Base-by-base conservation (phyloP, 2,113 vertebrate genomes). In the Stigmatopora nigra region DNA sequence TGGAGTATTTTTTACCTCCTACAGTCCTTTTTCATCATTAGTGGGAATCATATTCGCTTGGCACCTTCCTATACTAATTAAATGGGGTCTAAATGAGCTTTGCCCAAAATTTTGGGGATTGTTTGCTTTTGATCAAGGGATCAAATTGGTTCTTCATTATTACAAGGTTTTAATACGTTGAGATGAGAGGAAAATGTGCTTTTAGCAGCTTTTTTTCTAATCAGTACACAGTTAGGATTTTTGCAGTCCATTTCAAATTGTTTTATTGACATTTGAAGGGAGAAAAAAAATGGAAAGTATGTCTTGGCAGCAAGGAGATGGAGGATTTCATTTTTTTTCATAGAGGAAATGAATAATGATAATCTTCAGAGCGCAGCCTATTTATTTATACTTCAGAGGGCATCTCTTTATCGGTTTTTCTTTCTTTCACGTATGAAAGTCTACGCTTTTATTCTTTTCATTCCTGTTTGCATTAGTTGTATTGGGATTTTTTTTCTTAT, bases 101-200 rank as follows among this genome's bases (percentile, higher is more conserved):
- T 82, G 81, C 78, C 73, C 71, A 73, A 70, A 78, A 76, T 70
- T 73, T 76, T 56, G 38, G 38, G 64, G 77, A 82, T 79, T 83
- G 81, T 83, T 90, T 84, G 83, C 84, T 79, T 88, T 87, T 86
- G 60, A 79, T 69, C 78, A 52, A 49, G 68, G 81, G 79, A 88
- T 87, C 84, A 88, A 87, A 89, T 87, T 86, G 82, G 78, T 86
- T 90, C 84, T 79, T 76, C 76, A 85, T 85, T 78, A 87, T 74
- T 20, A 63, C 76, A 69, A 70, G 81, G 67, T 77, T 75, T 82
- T 83, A 78, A 79, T 78, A 82, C 80, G 88, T 88, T 87, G 68
- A 79, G 73, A 77, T 76, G 76, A 84, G 86, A 82, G 83, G 85
- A 83, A 81, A 83, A 86, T 80, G 80, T 84, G 84, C 86, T 87